Evolutionary conservation across 2,797 vertebrate species (phyloP).

Genomic region (Masticophis lateralis): DNA sequence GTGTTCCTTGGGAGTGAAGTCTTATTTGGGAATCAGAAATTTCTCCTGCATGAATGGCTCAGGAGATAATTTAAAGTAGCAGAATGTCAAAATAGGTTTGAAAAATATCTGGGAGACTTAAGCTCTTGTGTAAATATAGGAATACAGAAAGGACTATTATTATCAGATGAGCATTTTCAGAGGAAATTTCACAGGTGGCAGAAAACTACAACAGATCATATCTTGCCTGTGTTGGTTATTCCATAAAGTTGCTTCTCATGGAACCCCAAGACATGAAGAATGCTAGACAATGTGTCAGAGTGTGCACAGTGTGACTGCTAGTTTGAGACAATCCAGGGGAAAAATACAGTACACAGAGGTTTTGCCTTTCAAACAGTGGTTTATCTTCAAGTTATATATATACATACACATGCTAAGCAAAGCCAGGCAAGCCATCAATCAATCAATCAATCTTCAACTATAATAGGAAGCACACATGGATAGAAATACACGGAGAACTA

Average conservation of each 20-base stretch:
- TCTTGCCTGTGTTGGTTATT: background rate
- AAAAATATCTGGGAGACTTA: background rate
- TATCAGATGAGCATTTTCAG: background rate
- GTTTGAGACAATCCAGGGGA: no score
- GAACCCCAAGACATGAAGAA: background rate
- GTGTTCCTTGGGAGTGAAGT: background rate
- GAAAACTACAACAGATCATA: background rate
- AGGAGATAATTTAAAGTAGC: background rate
- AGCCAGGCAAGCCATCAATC: no score
- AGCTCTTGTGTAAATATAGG: background rate
- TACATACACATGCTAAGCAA: no score
- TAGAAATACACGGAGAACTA: no score
- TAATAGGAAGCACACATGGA: no score
- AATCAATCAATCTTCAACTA: no score
- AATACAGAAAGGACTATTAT: background rate
- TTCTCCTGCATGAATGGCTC: background rate
- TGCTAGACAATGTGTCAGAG: background rate
- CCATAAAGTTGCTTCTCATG: background rate
- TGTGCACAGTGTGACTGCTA: no score
- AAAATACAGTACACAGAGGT: no score
- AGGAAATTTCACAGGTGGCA: background rate
- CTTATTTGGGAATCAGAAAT: background rate
- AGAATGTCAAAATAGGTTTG: background rate
- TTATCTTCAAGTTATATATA: no score
- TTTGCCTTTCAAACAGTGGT: no score